A percentile compares a stretch with the other conserved stretches of the same genome.
Evolutionary conservation across 1,140 invertebrate species (phyloP).

Genomic region (Musca domestica): DNA sequence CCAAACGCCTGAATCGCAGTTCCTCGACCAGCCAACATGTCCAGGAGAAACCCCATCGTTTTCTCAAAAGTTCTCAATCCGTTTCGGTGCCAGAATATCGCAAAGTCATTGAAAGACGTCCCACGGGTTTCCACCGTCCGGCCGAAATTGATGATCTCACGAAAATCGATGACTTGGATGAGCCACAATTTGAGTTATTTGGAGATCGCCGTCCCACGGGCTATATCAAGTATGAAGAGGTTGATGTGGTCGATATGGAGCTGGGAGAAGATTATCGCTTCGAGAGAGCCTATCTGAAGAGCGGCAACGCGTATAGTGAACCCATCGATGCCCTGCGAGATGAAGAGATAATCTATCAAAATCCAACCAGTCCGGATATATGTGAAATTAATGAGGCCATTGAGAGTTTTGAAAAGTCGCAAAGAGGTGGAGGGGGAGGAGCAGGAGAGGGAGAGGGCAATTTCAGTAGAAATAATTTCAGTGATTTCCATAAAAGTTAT

Average conservation of each 20-base stretch:
- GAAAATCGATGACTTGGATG: neutral
- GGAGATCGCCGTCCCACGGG: conserved; percentile 24
- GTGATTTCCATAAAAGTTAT: too few relatives aligned
- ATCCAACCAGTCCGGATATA: too few relatives aligned
- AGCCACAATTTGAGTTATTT: conserved; percentile 7
- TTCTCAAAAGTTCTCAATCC: conserved; percentile 11
- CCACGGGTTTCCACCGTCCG: conserved; percentile 3
- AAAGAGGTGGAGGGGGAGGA: too few relatives aligned
- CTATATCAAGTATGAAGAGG: conserved; percentile 24
- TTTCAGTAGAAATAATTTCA: too few relatives aligned
- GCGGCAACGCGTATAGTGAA: neutral
- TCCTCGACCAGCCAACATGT: neutral
- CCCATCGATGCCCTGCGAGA: neutral
- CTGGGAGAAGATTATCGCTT: too few relatives aligned
- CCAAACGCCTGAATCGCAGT: conserved; percentile 22
- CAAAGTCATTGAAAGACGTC: conserved; percentile 19
- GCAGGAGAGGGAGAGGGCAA: too few relatives aligned
- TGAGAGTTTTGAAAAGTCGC: too few relatives aligned
- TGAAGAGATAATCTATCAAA: too few relatives aligned
- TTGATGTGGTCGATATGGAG: conserved; percentile 5
- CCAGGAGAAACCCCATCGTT: neutral
- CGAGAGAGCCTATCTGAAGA: neutral
- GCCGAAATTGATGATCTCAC: conserved; percentile 11
- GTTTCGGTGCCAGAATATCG: neutral
- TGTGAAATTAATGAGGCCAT: too few relatives aligned